Evolutionary conservation across 1,140 invertebrate species (phyloP).

Genomic region (Hestina assimilis): DNA sequence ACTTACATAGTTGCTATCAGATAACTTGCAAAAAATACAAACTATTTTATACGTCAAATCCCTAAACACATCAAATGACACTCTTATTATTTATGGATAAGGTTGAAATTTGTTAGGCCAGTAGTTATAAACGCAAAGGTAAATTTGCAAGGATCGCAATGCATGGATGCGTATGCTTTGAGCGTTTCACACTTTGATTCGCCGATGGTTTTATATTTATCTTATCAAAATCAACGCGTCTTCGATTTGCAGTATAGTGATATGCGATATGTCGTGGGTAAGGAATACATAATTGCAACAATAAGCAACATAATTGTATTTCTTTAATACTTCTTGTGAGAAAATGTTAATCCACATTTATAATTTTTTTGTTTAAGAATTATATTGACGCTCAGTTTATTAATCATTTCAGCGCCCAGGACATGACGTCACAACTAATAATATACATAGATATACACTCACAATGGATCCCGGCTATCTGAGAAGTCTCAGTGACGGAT

Average conservation of each 20-base stretch:
- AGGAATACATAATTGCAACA: background rate
- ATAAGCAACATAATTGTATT: too few relatives aligned
- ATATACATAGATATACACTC: too few relatives aligned
- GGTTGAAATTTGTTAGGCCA: background rate
- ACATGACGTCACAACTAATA: too few relatives aligned
- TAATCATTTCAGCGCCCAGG: too few relatives aligned
- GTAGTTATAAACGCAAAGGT: background rate
- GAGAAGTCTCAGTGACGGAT: too few relatives aligned
- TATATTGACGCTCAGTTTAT: too few relatives aligned
- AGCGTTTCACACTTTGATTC: slow-evolving; percentile 7
- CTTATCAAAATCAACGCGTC: slow-evolving; percentile 20
- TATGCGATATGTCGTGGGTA: slow-evolving; percentile 13
- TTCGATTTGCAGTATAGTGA: slow-evolving; percentile 20
- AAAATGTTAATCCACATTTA: too few relatives aligned
- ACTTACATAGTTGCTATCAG: too few relatives aligned
- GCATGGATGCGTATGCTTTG: slow-evolving; percentile 1
- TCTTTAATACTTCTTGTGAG: background rate
- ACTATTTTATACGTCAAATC: background rate
- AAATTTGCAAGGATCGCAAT: background rate
- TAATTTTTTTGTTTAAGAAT: too few relatives aligned
- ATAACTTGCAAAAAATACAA: background rate
- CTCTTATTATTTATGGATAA: background rate
- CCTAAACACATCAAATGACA: background rate
- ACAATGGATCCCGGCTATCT: too few relatives aligned
- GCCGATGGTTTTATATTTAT: slow-evolving; percentile 18